A percentile compares a stretch with the other conserved stretches of the same genome.
These are phyloP conservation scores for Drosophila anomalipes DNA, from an alignment of 2,888 invertebrate species.

Conservation along the genomic window DNA sequence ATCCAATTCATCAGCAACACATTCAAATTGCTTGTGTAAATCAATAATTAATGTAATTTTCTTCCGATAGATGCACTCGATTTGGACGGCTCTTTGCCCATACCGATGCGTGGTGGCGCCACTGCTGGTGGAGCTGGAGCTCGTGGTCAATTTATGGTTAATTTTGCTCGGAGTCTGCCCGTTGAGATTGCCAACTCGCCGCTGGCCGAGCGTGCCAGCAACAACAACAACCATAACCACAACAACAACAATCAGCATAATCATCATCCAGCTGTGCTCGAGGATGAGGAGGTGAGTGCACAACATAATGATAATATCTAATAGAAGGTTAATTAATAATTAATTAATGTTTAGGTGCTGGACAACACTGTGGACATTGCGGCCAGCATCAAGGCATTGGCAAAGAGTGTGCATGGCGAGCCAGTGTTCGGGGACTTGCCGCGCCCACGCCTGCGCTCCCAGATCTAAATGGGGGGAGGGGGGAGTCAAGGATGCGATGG, in stretches of 20 bases:
- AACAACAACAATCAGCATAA: constrained; percentile 2
- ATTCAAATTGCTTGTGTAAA: not conserved
- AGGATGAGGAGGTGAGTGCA: constrained; percentile 78
- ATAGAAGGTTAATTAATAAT: not conserved
- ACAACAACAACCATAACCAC: constrained; percentile 40
- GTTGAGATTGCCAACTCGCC: constrained; percentile 89
- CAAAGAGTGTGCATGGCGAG: constrained; percentile 95
- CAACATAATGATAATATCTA: not conserved
- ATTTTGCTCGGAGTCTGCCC: constrained; percentile 91
- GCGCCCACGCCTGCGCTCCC: constrained; percentile 92
- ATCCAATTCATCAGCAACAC: too few relatives aligned
- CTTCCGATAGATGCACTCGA: constrained; percentile 82
- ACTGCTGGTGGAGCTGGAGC: constrained; percentile 18
- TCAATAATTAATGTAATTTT: not conserved
- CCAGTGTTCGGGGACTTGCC: constrained; percentile 95
- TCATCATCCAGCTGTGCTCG: constrained; percentile 40
- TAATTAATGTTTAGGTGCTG: constrained; percentile 77
- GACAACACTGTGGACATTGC: constrained; percentile 93
- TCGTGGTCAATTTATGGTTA: constrained; percentile 43
- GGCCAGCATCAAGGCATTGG: constrained; percentile 96
- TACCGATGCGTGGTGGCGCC: constrained; percentile 63
- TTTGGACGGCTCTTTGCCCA: constrained; percentile 81
- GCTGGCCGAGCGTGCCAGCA: constrained; percentile 66
- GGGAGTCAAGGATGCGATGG: not conserved
- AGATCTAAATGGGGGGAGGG: constrained; percentile 87